phyloP scores from a whole-genome alignment of 1,140 invertebrate genomes.

The Atopsyche davidsoni region DNA sequence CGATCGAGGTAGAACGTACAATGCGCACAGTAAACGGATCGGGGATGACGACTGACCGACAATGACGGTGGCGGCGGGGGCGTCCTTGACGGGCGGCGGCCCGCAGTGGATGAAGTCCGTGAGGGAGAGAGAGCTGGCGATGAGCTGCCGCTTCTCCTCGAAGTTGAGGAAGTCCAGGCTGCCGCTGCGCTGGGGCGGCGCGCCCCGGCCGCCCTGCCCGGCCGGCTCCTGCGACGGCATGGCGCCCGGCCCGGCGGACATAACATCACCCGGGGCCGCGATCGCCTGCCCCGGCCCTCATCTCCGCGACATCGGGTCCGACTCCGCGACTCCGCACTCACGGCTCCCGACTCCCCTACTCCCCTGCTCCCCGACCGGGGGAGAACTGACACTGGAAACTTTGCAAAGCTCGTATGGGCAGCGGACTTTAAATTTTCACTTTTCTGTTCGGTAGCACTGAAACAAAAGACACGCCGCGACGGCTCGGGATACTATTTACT shows the following conservation, averaged over 20 bases:
- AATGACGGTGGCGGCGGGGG: conserved; percentile 41
- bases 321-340: conserved; percentile 30
- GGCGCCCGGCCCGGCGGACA: conserved; percentile 36
- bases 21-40: too few relatives aligned
- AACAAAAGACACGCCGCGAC: too few relatives aligned
- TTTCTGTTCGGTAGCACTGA: too few relatives aligned
- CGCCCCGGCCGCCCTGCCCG: conserved; percentile 34
- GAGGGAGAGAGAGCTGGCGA: conserved; percentile 77
- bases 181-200: conserved; percentile 65
- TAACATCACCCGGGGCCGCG: conserved; percentile 30
- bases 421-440: too few relatives aligned
- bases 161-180: conserved; percentile 86
- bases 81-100: conserved; percentile 51
- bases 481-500: too few relatives aligned
- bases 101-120: conserved; percentile 77
- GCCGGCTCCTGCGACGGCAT: conserved; percentile 47
- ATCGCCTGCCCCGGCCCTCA: conserved; percentile 14
- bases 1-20: too few relatives aligned
- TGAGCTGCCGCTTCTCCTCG: conserved; percentile 82
- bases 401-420: too few relatives aligned
- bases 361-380: too few relatives aligned
- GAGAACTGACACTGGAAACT: too few relatives aligned
- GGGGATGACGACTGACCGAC: conserved; percentile 38
- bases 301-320: conserved; percentile 31
- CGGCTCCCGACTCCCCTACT: conserved; percentile 17